Evolutionary conservation across 2,888 invertebrate species (phyloP).

Genomic region (Argyresthia albistria): DNA sequence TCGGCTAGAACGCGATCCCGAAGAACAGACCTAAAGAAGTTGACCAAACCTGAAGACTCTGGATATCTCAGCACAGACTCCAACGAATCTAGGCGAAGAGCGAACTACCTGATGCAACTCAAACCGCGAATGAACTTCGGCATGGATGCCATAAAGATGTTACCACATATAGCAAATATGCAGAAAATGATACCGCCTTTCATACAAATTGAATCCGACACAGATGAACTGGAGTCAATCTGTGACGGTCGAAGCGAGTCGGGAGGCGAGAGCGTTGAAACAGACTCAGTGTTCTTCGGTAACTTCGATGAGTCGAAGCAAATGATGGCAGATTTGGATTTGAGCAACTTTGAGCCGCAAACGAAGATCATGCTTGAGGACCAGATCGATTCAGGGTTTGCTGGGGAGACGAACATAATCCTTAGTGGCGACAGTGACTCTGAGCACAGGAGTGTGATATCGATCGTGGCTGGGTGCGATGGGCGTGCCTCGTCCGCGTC

Average conservation of each 20-base stretch:
- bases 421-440: slow-evolving; percentile 64
- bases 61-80: slow-evolving; percentile 91
- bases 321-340: slow-evolving; percentile 46
- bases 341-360: slow-evolving; percentile 33
- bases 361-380: slow-evolving; percentile 32
- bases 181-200: slow-evolving; percentile 25
- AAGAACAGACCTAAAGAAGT: slow-evolving; percentile 49
- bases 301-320: slow-evolving; percentile 72
- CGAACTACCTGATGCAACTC: slow-evolving; percentile 57
- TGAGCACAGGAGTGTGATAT: slow-evolving; percentile 62
- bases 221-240: slow-evolving; percentile 83
- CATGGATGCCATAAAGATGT: slow-evolving; percentile 25
- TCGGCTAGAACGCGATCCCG: slow-evolving; percentile 52
- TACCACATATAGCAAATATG: not conserved
- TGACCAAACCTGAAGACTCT: slow-evolving; percentile 77
- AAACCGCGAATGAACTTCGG: slow-evolving; percentile 34
- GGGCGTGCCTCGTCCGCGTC: slow-evolving; percentile 45
- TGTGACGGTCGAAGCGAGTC: slow-evolving; percentile 88
- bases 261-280: slow-evolving; percentile 89
- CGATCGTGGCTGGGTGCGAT: slow-evolving; percentile 52
- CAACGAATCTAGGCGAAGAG: slow-evolving; percentile 70
- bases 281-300: slow-evolving; percentile 89
- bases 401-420: slow-evolving; percentile 60
- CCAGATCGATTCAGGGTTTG: slow-evolving; percentile 61
- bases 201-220: slow-evolving; percentile 67